Evolutionary conservation across 2,888 invertebrate species (phyloP), one percentile per base, ranked within the genome.

Genomic region (Hypomecis punctinalis): DNA sequence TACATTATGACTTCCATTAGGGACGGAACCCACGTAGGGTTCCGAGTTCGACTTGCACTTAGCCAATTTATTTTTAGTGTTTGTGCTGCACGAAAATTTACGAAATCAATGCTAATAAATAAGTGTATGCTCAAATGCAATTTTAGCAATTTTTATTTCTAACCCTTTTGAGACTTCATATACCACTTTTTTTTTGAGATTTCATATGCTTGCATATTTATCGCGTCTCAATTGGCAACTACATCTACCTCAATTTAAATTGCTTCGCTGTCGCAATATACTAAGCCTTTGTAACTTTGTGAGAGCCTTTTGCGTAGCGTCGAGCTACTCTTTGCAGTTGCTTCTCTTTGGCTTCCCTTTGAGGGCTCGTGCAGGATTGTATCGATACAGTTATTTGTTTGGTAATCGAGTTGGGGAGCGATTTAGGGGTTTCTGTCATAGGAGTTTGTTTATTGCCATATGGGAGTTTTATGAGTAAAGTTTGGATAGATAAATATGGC

Each of bases 301-400:
- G 66, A 76, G 67, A 76, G 75, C 73, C 76, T 78, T 79, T 79
- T 76, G 82, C 86, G 71, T 67, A 71, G 70, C 74, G 72, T 73
- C 70, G 62, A 86, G 88, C 85, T 90, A 89, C 90, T 77, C 90
- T 90, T 90, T 90, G 77, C 81, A 81, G 78, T 85, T 85, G 85
- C 53, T 9, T 53, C 63, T 23, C 58, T 59, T 61, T 66, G 65
- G 65, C 65, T 61, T 61, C 57, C 65, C 61, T 66, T 66, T 65
- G 65, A 65, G 52, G 88, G 83, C 81, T 76, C 83, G 83, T 83
- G 77, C 83, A 85, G 79, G 84, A 85, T 88, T 82, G 82, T 78
- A 79, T 75, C 86, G 82, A 88, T 87, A 88, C 82, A 81, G 86
- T 87, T 90, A 89, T 85, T 88, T 89, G 88, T 90, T 90, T 90